Conservation (phyloP, 2,888 invertebrate species). For the Anaspis maculata region DNA sequence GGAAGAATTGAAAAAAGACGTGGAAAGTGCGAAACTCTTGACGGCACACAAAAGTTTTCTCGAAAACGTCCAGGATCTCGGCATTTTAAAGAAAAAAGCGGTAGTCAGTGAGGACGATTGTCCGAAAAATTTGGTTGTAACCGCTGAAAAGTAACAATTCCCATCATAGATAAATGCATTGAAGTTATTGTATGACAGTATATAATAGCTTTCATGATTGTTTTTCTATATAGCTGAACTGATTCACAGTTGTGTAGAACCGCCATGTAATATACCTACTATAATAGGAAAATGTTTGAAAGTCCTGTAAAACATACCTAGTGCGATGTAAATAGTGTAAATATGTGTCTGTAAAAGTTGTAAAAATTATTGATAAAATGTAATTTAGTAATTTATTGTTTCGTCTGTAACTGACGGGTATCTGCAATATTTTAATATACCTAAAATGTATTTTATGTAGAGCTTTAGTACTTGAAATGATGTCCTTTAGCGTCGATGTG, state of each 20-base stretch:
- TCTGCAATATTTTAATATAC: constrained; percentile 39
- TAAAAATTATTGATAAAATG: constrained; percentile 21
- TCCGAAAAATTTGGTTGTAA: constrained; percentile 51
- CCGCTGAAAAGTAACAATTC: constrained; percentile 28
- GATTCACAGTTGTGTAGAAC: too few species aligned
- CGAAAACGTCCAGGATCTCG: constrained; percentile 86
- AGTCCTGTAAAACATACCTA: constrained; percentile 11
- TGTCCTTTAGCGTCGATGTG: constrained; percentile 35
- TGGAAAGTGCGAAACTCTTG: constrained; percentile 84
- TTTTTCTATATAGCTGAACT: too few species aligned
- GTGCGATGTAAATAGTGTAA: constrained; percentile 20
- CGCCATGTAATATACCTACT: too few species aligned
- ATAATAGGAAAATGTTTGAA: too few species aligned
- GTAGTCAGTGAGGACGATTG: constrained; percentile 58
- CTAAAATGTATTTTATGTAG: constrained; percentile 28
- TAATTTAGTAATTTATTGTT: constrained; percentile 29
- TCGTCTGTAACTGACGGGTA: constrained; percentile 34
- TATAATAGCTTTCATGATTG: too few species aligned
- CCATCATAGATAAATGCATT: constrained; percentile 6
- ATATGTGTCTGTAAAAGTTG: constrained; percentile 24
- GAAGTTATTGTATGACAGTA: constrained; percentile 12
- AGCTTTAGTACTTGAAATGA: constrained; percentile 33
- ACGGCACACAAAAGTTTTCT: constrained; percentile 84
- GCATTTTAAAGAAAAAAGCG: constrained; percentile 82
- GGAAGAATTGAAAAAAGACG: constrained; percentile 95